phyloP scores from a whole-genome alignment of 2,797 vertebrate genomes.

The Setipinna tenuifilis region DNA sequence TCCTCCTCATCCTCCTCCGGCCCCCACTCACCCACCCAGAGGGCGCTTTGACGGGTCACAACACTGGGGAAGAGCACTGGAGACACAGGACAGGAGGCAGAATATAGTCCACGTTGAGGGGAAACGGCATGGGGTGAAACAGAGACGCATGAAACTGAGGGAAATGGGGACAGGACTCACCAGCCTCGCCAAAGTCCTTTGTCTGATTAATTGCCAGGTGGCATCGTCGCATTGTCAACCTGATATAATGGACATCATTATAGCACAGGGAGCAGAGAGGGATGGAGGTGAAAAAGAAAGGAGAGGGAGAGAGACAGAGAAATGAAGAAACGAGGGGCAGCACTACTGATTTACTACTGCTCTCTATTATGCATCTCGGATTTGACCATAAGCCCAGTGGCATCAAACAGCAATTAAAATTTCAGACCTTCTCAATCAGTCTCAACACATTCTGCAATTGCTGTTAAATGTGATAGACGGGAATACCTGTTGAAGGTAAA shows the following conservation, averaged over 20 bases:
- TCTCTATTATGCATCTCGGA: background rate
- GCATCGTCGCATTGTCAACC: slow-evolving; percentile 86
- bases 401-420: background rate
- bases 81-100: slow-evolving; percentile 13
- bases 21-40: slow-evolving; percentile 71
- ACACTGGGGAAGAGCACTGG: slow-evolving; percentile 88
- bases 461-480: background rate
- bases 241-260: slow-evolving; percentile 54
- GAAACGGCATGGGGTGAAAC: background rate
- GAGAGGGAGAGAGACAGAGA: background rate
- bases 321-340: background rate
- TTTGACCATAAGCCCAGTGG: background rate
- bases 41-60: slow-evolving; percentile 73
- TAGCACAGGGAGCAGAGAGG: background rate
- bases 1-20: slow-evolving; percentile 55
- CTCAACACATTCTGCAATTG: background rate
- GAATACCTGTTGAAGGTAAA: slow-evolving; percentile 86
- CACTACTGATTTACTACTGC: too few species aligned
- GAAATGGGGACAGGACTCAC: slow-evolving; percentile 66
- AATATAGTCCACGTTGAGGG: background rate
- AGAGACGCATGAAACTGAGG: background rate
- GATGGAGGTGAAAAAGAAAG: background rate
- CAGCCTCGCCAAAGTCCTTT: slow-evolving; percentile 75
- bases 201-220: slow-evolving; percentile 86
- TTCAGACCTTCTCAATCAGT: background rate